Conservation (phyloP, 2,797 vertebrate genomes). For the Sebastiscus tertius region DNA sequence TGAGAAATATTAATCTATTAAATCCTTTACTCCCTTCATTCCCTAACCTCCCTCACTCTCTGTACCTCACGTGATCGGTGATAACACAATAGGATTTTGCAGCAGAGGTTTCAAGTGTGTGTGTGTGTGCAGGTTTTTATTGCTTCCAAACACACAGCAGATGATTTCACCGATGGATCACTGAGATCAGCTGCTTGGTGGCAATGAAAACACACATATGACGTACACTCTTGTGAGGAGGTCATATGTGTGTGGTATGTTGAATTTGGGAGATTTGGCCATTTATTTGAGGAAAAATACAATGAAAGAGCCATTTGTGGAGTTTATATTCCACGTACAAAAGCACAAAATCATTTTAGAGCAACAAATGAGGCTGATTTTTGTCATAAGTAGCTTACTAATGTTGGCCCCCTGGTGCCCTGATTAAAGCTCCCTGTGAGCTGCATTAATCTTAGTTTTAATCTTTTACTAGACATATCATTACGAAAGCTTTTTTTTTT, state of each 20-base stretch:
- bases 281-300: neutral
- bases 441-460: constrained; percentile 10
- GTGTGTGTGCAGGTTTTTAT: neutral
- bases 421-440: constrained; percentile 17
- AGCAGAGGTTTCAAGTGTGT: constrained; percentile 40
- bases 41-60: constrained; percentile 11
- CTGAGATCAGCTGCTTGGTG: constrained; percentile 34
- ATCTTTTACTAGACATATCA: constrained; percentile 42
- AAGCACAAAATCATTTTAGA: constrained; percentile 46
- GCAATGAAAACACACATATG: constrained; percentile 13
- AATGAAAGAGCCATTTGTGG: neutral
- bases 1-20: constrained; percentile 34
- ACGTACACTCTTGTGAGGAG: neutral
- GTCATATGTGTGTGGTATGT: neutral
- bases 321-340: constrained; percentile 11
- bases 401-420: constrained; percentile 6
- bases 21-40: constrained; percentile 12
- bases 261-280: constrained; percentile 11
- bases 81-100: constrained; percentile 24
- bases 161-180: constrained; percentile 25
- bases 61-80: constrained; percentile 47
- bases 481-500: neutral
- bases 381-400: constrained; percentile 39
- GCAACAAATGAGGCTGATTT: constrained; percentile 15
- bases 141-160: constrained; percentile 13